Evolutionary conservation across 2,888 invertebrate species (phyloP), one percentile per base, ranked within the genome.

Genomic region (Tipula lateralis): DNA sequence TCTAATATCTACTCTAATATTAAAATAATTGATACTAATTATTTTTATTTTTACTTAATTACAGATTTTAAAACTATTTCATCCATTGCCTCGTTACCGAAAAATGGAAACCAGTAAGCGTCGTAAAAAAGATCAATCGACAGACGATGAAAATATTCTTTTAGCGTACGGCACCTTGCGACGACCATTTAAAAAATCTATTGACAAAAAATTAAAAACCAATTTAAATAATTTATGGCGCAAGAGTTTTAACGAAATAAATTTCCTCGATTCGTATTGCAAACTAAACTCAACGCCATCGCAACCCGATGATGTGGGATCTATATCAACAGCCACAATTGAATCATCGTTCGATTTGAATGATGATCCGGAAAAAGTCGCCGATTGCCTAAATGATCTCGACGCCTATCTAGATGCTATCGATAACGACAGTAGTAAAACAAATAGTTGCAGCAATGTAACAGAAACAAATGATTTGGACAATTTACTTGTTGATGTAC

Each of bases 381-480:
- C 91, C 86, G 91, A 91, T 84, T 92, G 91, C 86, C 88, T 92
- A 19, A 88, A 90, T 86, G 92, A 92, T 85, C 87, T 92, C 86
- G 92, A 92, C 87, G 91, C 91, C 86, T 92, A 92, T 87, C 87
- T 92, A 66, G 90, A 91, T 86, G 89, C 89, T 85, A 88, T 91
- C 86, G 92, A 92, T 85, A 80, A 83, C 29, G 34, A 32, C 1
- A 44, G 16, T 19, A 84, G 13, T 16, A 84, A 36, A 36, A 84
- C 29, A 1, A 84, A 19, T 12, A 66, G 30, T 84, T 24, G 44
- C 19, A 36, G 12, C 19, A 83, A 83, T 83, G 19, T 83, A 34
- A 83, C 85, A 82, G 86, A 86, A 85, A 9, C 85, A 66, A 86
- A 86, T 84, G 86, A 86, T 86, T 29, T 13, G 7, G 30, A 34